A percentile compares a stretch with the other conserved stretches of the same genome.
Evolutionary conservation across 2,797 vertebrate species (phyloP).

Genomic region (Chrysocyon brachyurus): DNA sequence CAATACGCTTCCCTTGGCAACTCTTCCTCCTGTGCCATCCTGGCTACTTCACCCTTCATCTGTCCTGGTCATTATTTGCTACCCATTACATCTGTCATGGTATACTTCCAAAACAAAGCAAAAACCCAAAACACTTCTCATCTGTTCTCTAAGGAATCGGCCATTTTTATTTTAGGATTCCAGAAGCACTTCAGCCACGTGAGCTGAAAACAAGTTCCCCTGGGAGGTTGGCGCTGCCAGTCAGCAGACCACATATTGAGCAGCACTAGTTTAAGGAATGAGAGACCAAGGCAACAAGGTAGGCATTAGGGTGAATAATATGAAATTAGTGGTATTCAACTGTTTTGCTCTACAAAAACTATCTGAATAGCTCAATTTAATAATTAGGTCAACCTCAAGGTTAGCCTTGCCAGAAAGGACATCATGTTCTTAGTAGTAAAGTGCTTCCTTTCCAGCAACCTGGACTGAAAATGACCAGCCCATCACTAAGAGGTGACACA

Average conservation of each 20-base stretch:
- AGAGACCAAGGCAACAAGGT: background rate
- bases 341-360: background rate
- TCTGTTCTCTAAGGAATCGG: slow-evolving; percentile 37
- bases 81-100: background rate
- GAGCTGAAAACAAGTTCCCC: background rate
- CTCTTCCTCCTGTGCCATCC: background rate
- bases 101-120: background rate
- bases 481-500: background rate
- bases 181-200: slow-evolving; percentile 3
- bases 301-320: background rate
- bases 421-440: background rate
- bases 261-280: background rate
- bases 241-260: background rate
- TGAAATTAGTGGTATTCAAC: background rate
- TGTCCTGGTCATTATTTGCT: background rate
- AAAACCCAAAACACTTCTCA: background rate
- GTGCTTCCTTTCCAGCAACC: background rate
- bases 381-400: background rate
- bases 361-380: background rate
- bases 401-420: background rate
- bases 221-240: background rate
- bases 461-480: background rate
- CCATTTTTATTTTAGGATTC: slow-evolving; percentile 58
- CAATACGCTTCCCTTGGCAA: background rate
- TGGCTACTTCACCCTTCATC: background rate